These are phyloP conservation scores for Philonicus albiceps DNA, from an alignment of 2,888 invertebrate genomes.

Conservation along the genomic window DNA sequence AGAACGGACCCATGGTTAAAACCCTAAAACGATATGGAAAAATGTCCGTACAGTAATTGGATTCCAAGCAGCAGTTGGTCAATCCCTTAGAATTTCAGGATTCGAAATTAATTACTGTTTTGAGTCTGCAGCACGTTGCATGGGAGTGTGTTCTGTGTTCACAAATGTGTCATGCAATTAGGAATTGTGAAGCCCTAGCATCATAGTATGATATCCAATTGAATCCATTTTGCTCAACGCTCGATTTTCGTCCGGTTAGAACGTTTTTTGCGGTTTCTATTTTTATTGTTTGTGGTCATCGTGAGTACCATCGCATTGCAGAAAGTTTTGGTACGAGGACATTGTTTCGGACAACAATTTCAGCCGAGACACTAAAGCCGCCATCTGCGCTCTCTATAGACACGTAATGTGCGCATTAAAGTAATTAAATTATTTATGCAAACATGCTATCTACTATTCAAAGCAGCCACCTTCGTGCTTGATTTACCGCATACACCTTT, in stretches of 20 bases:
- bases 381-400: conserved; percentile 20
- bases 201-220: conserved; percentile 1
- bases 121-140: conserved; percentile 6
- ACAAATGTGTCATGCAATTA: conserved; percentile 43
- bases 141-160: background rate
- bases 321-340: background rate
- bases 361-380: background rate
- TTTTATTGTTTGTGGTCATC: background rate
- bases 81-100: background rate
- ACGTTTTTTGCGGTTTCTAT: conserved; percentile 6
- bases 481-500: background rate
- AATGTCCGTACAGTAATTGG: background rate
- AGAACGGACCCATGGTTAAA: background rate
- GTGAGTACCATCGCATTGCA: background rate
- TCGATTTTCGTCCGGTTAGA: conserved; percentile 22
- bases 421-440: conserved; percentile 48
- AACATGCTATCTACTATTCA: conserved; percentile 26
- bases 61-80: background rate
- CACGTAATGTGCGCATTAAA: conserved; percentile 48
- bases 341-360: background rate
- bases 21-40: background rate
- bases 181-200: conserved; percentile 38
- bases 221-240: conserved; percentile 40
- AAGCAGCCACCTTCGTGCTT: conserved; percentile 5
- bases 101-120: conserved; percentile 24